Percentiles rank a stretch among this genome's conserved stretches.
Evolutionary conservation across 2,113 vertebrate species (phyloP).

Genomic region (Willisornis vidua): DNA sequence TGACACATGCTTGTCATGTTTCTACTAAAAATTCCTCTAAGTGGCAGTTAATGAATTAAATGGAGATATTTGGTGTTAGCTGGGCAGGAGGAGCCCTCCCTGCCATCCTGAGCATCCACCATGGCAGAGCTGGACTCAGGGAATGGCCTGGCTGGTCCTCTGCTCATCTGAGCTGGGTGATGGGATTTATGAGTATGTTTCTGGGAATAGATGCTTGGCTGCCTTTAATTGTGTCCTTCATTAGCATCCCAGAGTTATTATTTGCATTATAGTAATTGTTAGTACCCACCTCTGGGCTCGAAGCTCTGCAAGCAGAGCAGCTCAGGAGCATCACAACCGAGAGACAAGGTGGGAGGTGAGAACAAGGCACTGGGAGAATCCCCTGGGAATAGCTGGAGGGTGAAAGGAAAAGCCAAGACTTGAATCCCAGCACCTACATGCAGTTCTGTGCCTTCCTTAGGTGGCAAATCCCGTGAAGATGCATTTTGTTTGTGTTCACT

Average conservation of each 20-base stretch:
- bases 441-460: background rate
- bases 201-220: background rate
- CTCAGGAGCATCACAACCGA: accelerated
- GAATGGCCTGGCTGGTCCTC: accelerated
- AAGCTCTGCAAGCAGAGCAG: background rate
- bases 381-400: background rate
- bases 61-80: background rate
- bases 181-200: background rate
- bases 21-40: background rate
- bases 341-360: background rate
- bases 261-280: background rate
- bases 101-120: accelerated
- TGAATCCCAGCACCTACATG: accelerated
- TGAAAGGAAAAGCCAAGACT: too few species aligned
- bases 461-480: background rate
- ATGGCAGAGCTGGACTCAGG: accelerated
- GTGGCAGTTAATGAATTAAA: background rate
- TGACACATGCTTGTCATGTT: background rate
- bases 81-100: background rate
- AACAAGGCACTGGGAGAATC: accelerated
- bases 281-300: background rate
- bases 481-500: background rate
- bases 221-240: background rate
- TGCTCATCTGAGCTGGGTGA: background rate
- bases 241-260: background rate